These are phyloP conservation scores for Parasteatoda lunata DNA, from an alignment of 2,888 invertebrate species.

Conservation along the genomic window DNA sequence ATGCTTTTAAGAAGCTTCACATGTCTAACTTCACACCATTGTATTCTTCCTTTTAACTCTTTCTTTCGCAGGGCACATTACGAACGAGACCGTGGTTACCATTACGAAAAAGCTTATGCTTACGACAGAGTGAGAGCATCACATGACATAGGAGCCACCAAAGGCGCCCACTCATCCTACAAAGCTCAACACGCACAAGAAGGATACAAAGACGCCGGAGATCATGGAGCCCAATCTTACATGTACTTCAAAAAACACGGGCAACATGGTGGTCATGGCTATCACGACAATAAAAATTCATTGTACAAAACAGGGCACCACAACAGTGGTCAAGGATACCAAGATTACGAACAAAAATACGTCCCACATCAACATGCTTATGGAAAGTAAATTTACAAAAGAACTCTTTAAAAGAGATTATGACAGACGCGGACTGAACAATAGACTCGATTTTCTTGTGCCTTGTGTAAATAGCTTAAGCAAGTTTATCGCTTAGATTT, in stretches of 20 bases:
- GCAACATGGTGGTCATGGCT: conserved; percentile 28
- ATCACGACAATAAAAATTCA: conserved; percentile 23
- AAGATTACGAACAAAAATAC: conserved; percentile 38
- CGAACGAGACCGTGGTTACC: conserved; percentile 63
- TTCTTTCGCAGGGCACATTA: conserved; percentile 36
- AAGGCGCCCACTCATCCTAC: conserved; percentile 42
- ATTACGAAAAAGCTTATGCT: conserved; percentile 63
- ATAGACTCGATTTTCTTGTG: neutral
- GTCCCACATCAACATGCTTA: conserved; percentile 25
- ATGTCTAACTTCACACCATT: too few relatives aligned
- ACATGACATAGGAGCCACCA: conserved; percentile 48
- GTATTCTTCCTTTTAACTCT: too few relatives aligned
- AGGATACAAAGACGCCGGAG: conserved; percentile 33
- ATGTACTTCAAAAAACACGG: conserved; percentile 57
- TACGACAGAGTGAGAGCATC: conserved; percentile 55
- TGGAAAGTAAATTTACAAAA: conserved; percentile 8
- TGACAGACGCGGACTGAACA: neutral
- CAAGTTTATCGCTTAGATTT: neutral
- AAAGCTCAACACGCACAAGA: conserved; percentile 35
- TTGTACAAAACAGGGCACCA: conserved; percentile 31
- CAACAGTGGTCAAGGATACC: conserved; percentile 42
- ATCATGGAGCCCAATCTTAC: conserved; percentile 47
- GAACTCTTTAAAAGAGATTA: neutral
- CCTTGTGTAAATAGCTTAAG: neutral
- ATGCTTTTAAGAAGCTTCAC: too few relatives aligned